Evolutionary conservation across 1,140 invertebrate species (phyloP), one percentile per base, ranked within the genome.

Genomic region (Papilio polyxenes): DNA sequence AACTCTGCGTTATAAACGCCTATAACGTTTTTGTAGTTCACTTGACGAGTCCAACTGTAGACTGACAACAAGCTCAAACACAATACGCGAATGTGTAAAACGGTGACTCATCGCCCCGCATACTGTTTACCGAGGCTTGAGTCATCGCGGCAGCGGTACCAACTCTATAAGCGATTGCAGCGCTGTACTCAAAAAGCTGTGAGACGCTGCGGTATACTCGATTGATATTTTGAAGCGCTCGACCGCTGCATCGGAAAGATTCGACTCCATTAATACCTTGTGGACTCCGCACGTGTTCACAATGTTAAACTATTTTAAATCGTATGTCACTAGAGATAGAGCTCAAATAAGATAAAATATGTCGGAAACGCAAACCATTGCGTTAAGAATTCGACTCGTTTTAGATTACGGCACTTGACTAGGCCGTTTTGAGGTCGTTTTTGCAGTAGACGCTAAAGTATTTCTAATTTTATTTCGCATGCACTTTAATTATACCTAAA

Each of bases 61-160:
- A 94, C 93, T 94, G 93, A 94, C 93, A 94, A 94, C 92, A 93
- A 85, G 91, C 90, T 92, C 91, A 93, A 94, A 94, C 91, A 92
- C 93, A 93, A 92, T 92, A 94, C 93, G 93, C 93, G 92, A 94
- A 93, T 94, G 93, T 94, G 93, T 94, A 93, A 93, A 94, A 93
- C 90, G 92, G 93, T 94, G 93, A 94, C 93, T 94, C 93, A 94
- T 93, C 93, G 93, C 91, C 92, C 93, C 92, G 93, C 93, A 94
- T 94, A 93, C 93, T 94, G 93, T 94, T 94, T 94, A 93, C 92
- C 91, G 91, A 93, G 89, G 92, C 93, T 92, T 93, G 93, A 94
- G 92, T 94, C 93, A 94, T 94, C 93, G 92, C 87, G 84, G 85
- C 83, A 88, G 87, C 81, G 82, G 84, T 88, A 87, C 86, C 83